Base-by-base conservation (phyloP, 2,888 invertebrate genomes). In the Notodonta ziczac region DNA sequence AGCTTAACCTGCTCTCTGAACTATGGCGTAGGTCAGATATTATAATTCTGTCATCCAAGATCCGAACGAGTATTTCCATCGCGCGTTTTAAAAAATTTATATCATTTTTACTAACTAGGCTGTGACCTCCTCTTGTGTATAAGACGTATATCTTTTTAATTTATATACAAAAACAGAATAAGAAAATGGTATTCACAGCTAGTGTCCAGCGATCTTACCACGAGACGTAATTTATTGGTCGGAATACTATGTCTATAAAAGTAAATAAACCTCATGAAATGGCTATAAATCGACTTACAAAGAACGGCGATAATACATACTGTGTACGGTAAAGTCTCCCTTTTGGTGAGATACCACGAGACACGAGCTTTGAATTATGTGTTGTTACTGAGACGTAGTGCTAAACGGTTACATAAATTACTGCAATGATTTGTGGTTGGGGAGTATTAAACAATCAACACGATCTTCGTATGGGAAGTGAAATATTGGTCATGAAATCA, bases 121-220 rank as follows among this genome's bases (percentile, higher is more conserved):
- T 24, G 2, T 24, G 24, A 24, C 24, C 24, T 24, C 24, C 24
- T 24, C 24, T 52, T 52, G 52, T 52, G 32, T 52, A 32, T 13
- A 13, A 52, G 32, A 32, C 72, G 91, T 92, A 92, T 92, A 93
- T 93, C 91, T 89, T 74, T 81, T 78, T 90, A 92, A 93, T 92
- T 92, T 92, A 93, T 93, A 89, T 84, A 89, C 87, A 74, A 88
- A 90, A 87, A 88, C 89, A 91, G 92, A 91, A 91, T 91, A 92
- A 87, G 89, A 91, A 91, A 91, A 90, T 88, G 87, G 83, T 89
- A 89, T 90, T 88, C 88, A 88, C 83, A 75, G 78, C 81, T 83
- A 80, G 77, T 82, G 88, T 88, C 87, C 86, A 80, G 81, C 83
- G 63, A 77, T 82, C 82, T 83, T 77, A 84, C 86, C 79, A 80